phyloP scores from a whole-genome alignment of 2,797 vertebrate species.

The Chiloscyllium punctatum region DNA sequence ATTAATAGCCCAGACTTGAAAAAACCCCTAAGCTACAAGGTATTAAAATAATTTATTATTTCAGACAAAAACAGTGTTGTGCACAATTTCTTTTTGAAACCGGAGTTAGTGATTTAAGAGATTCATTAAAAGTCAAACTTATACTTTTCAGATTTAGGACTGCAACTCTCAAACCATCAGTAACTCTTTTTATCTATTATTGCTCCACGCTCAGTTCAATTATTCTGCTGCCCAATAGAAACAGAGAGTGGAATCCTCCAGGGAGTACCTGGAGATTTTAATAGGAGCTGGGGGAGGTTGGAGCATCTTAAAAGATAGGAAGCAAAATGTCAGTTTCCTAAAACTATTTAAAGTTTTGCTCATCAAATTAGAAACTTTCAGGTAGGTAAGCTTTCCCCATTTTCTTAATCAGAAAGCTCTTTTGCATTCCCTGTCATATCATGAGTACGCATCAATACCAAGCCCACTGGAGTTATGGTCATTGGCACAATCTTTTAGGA shows the following conservation, averaged over 20 bases:
- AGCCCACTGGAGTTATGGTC: too few relatives aligned
- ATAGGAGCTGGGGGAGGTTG: too few relatives aligned
- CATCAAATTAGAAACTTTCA: too few relatives aligned
- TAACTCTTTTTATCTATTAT: background rate
- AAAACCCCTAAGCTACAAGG: constrained; percentile 9
- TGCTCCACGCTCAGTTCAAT: background rate
- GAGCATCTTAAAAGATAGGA: too few relatives aligned
- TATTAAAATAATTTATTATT: background rate
- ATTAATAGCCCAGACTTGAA: background rate
- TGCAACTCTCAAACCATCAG: background rate
- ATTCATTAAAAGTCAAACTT: background rate
- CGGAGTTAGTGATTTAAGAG: background rate
- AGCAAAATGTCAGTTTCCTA: too few relatives aligned
- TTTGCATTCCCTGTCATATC: too few relatives aligned
- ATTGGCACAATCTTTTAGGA: too few relatives aligned
- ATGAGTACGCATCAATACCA: too few relatives aligned
- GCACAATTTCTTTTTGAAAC: background rate
- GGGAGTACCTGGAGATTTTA: too few relatives aligned
- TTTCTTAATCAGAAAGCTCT: too few relatives aligned
- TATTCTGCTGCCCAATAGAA: background rate
- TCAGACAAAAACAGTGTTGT: background rate
- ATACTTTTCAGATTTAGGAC: background rate
- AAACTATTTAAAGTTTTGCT: too few relatives aligned
- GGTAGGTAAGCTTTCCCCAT: too few relatives aligned
- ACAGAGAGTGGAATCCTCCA: background rate